Evolutionary conservation across 2,888 invertebrate genomes (phyloP).

Genomic region (Mimumesa dahlbomi): DNA sequence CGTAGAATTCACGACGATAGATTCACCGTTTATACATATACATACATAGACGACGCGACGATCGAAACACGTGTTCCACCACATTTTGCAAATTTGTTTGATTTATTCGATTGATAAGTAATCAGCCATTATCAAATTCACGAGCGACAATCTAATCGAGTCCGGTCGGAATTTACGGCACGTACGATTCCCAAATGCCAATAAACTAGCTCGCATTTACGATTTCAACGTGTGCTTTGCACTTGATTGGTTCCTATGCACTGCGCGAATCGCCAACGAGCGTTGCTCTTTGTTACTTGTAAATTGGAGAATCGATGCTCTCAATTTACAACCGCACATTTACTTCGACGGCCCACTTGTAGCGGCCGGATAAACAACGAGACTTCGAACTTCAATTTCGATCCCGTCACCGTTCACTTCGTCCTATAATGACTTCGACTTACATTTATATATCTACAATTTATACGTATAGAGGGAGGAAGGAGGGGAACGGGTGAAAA

Average conservation of each 20-base stretch:
- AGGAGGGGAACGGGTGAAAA: not conserved
- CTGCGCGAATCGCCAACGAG: conserved; percentile 49
- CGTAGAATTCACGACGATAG: no score
- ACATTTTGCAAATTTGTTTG: conserved; percentile 17
- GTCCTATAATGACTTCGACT: not conserved
- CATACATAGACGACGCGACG: no score
- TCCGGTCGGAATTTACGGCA: conserved; percentile 35
- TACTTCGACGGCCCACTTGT: conserved; percentile 4
- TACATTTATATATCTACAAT: no score
- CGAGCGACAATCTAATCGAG: conserved; percentile 49
- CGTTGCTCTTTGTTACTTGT: conserved; percentile 47
- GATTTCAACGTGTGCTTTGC: conserved; percentile 52
- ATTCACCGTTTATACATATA: no score
- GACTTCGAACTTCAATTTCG: conserved; percentile 2
- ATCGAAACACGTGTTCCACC: not conserved
- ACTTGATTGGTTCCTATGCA: conserved; percentile 49
- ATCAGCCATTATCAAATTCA: conserved; percentile 49
- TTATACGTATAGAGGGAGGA: no score
- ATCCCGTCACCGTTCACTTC: not conserved
- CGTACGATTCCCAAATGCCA: conserved; percentile 50
- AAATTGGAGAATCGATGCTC: conserved; percentile 44
- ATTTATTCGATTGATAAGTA: conserved; percentile 50
- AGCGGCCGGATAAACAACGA: not conserved
- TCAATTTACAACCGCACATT: conserved; percentile 30
- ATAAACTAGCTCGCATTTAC: conserved; percentile 49